Evolutionary conservation across 2,113 vertebrate genomes (phyloP).

Genomic region (Puffinus mauretanicus): DNA sequence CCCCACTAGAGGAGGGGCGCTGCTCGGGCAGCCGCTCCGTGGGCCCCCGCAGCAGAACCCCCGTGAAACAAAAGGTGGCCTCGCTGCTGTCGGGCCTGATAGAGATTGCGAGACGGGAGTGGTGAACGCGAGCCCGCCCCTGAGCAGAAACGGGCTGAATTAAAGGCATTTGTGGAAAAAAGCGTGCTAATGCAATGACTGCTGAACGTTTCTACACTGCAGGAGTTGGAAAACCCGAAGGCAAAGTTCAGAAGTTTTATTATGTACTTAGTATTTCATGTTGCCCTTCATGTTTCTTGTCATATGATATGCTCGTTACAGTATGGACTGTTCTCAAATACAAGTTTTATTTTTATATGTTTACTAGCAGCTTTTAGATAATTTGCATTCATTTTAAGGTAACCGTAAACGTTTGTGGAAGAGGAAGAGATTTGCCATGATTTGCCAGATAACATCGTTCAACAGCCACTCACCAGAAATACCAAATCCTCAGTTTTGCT

Average conservation of each 20-base stretch:
- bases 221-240: neutral
- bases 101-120: fast-evolving
- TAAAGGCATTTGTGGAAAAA: fast-evolving
- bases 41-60: neutral
- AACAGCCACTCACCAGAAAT: neutral
- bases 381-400: fast-evolving
- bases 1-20: neutral
- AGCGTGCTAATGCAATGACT: fast-evolving
- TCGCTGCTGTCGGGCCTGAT: fast-evolving
- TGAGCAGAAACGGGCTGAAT: neutral
- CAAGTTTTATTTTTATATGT: neutral
- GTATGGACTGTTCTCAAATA: neutral
- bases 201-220: fast-evolving
- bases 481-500: neutral
- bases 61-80: neutral
- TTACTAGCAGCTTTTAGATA: neutral
- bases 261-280: fast-evolving
- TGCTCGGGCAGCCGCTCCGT: neutral
- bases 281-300: fast-evolving
- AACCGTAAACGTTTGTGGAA: fast-evolving
- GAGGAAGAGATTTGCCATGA: neutral
- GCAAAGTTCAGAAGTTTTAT: neutral
- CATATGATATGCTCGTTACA: fast-evolving
- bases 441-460: fast-evolving
- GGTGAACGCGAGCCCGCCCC: fast-evolving